Evolutionary conservation across 2,113 vertebrate species (phyloP).

Genomic region (Podocnemis expansa): DNA sequence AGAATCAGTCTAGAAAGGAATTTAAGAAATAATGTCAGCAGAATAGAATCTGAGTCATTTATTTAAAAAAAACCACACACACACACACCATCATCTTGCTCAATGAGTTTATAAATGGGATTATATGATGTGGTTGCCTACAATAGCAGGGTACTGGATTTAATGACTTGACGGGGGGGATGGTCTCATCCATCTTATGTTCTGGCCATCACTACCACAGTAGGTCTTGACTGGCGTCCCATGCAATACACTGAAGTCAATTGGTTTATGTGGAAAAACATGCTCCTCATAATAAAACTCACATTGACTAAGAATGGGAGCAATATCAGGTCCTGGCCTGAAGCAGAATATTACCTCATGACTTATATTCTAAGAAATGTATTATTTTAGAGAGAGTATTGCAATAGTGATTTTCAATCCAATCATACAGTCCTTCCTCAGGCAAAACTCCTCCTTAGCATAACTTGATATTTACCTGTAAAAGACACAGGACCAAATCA

Average conservation of each 20-base stretch:
- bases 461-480: background rate
- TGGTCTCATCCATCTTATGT: background rate
- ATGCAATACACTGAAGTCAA: background rate
- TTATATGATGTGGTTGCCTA: background rate
- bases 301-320: background rate
- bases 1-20: background rate
- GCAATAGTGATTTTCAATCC: background rate
- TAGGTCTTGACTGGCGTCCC: background rate
- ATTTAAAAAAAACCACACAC: background rate
- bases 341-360: background rate
- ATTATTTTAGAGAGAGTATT: background rate
- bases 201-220: background rate
- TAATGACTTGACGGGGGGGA: background rate
- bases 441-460: background rate
- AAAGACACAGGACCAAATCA: background rate
- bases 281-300: background rate
- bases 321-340: background rate
- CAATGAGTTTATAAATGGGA: background rate
- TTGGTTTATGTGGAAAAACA: background rate
- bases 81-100: background rate
- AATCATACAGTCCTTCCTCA: background rate
- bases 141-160: background rate
- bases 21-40: background rate
- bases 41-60: background rate
- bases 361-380: background rate